A percentile compares a stretch with the other conserved stretches of the same genome.
Conservation (phyloP, 1,140 invertebrate genomes). For the Nasonia giraulti region DNA sequence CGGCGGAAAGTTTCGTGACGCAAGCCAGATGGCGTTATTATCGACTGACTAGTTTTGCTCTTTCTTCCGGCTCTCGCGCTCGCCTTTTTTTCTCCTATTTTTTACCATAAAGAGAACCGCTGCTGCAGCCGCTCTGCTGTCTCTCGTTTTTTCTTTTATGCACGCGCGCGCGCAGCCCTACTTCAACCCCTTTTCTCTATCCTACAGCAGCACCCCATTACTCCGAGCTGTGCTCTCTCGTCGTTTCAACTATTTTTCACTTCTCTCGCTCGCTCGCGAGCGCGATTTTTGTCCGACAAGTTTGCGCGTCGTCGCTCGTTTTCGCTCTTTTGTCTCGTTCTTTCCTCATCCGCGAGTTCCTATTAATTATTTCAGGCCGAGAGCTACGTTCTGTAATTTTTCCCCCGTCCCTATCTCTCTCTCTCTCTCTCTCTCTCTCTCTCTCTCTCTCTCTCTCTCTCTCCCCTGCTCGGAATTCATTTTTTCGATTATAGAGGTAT, state of each 20-base stretch:
- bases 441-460: neutral
- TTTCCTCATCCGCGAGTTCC: neutral
- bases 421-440: too few species aligned
- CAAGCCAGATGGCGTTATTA: constrained; percentile 53
- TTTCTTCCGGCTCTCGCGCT: constrained; percentile 24
- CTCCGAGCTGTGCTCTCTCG: neutral
- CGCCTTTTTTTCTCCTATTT: constrained; percentile 7
- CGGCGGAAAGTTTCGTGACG: constrained; percentile 42
- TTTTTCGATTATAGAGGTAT: neutral
- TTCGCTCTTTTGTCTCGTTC: constrained; percentile 26
- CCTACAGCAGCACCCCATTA: neutral
- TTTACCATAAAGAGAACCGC: constrained; percentile 16
- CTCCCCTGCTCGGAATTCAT: neutral
- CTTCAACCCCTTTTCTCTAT: constrained; percentile 7
- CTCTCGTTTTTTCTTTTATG: constrained; percentile 43
- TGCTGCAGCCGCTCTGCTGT: neutral
- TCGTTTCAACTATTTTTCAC: constrained; percentile 1
- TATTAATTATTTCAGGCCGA: constrained; percentile 4
- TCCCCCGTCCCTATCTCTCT: constrained; percentile 1
- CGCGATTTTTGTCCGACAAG: neutral
- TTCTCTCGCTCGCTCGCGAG: neutral
- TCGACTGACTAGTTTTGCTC: constrained; percentile 50
- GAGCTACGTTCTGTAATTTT: neutral
- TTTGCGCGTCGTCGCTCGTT: neutral
- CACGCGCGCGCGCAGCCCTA: neutral